Evolutionary conservation across 2,113 vertebrate species (phyloP), one percentile per base, ranked within the genome.

Genomic region (Xenopus laevis): DNA sequence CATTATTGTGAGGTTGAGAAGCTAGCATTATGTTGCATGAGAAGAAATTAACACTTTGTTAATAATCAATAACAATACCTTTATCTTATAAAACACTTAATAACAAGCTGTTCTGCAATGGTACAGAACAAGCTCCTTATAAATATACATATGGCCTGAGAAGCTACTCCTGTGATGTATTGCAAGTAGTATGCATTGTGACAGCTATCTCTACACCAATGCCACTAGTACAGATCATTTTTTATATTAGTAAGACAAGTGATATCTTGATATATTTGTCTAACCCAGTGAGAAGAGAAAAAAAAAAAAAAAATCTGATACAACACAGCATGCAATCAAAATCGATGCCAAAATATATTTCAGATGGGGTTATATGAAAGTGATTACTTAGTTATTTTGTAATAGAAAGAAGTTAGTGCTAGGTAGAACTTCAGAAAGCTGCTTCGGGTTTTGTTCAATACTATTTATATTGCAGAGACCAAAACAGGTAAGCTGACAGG

Each of bases 201-300:
- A 70, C 74, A 77, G 74, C 74, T 77, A 55, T 59, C 67, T 77
- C 50, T 70, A 70, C 64, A 77, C 68, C 67, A 23, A 30, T 77
- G 66, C 69, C 73, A 70, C 74, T 20, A 70, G 27, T 70, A 67
- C 50, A 64, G 60, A 77, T 77, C n/a, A 75, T 77, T 77, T 70
- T 60, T 77, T 77, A 70, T 67, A 77, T 77, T 77, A 77, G 44
- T 15, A 57, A 61, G 74, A 77, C 67, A 77, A 68, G 27, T 77
- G 66, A 77, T 70, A 77, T 70, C 67, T 70, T 77, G 74, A 77
- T 77, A 77, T 70, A 77, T 77, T 60, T 70, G 67, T 63, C 59
- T 61, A 77, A 77, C 63, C 68, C 20, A 70, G 67, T 64, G 52
- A 70, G 30, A 57, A 11, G 50, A 75, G 7, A 65, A 4, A 65